These are phyloP conservation scores for Drosophila paracracens DNA, from an alignment of 2,888 invertebrate species.

Conservation along the genomic window DNA sequence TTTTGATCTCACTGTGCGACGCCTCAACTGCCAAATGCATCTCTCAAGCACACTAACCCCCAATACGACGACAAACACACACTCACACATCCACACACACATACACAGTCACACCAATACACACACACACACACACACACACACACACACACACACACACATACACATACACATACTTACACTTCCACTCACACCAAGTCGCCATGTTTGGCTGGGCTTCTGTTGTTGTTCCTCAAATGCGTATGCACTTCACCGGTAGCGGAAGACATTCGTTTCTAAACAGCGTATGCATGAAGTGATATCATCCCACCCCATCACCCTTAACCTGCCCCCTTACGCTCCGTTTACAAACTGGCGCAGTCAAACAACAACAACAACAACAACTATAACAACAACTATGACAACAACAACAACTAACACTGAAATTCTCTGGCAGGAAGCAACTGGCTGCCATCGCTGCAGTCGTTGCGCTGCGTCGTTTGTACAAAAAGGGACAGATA, in stretches of 20 bases:
- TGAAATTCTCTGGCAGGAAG: constrained; percentile 57
- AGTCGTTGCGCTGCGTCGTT: constrained; percentile 27
- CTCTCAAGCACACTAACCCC: constrained; percentile 41
- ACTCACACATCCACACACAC: not conserved
- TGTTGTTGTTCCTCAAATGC: constrained; percentile 65
- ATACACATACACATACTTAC: not conserved
- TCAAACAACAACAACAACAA: constrained; percentile 34
- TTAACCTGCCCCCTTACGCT: not conserved
- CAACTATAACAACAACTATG: constrained; percentile 24
- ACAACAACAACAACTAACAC: constrained; percentile 14
- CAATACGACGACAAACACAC: constrained; percentile 8
- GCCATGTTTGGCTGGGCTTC: constrained; percentile 28
- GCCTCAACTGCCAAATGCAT: constrained; percentile 57
- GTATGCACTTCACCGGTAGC: constrained; percentile 68
- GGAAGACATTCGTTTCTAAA: constrained; percentile 68
- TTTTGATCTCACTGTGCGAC: constrained; percentile 4
- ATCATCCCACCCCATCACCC: constrained; percentile 4
- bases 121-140: not conserved
- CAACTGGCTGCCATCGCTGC: constrained; percentile 51
- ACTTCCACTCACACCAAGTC: not conserved
- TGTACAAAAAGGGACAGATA: not conserved
- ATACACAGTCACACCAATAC: not conserved
- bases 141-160: not conserved
- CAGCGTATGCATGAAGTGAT: constrained; percentile 59
- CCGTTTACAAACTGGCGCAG: constrained; percentile 51